Base-by-base conservation (phyloP, 2,113 vertebrate genomes). In the Anser brachyrhynchus region DNA sequence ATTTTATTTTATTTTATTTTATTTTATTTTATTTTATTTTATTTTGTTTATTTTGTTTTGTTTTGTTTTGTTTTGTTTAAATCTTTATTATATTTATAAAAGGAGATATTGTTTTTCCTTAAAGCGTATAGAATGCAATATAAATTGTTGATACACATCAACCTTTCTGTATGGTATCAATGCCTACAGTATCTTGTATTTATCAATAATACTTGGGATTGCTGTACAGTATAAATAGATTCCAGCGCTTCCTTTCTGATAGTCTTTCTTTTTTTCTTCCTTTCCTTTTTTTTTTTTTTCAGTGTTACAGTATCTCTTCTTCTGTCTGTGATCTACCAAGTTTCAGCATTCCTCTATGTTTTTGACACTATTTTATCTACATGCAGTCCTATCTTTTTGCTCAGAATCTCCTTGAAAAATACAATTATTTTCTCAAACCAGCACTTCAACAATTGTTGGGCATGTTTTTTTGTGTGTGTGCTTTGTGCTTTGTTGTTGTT, bases 381-480 rank as follows among this genome's bases (percentile, higher is more conserved):
- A 31, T 55, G 41, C n/a, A 88, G 28, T 58, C 51, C 43, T 87
- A 58, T 13, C 54, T 62, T 94, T 85, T 79, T 90, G 37, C 31
- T 94, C 23, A 87, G 49, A 8, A 67, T 46, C 41, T 80, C 44
- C 69, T 92, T 77, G 59, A 77, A 94, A 90, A 90, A 57, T 19
- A 51, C 35, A 93, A 59, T 93, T 93, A 86, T 88, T 94, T 94
- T 90, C 67, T 65, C 29, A 55, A 95, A 83, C 26, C 13, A 82
- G 13, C 31, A 54, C 9, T 95, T 89, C 67, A 94, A 20, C 23
- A 85, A 55, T 13, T n/a, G 8, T 8, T 79, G 19, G 43, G 35
- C 75, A 35, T 35, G 0, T 4, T 49, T 58, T 58, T 75, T 43
- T 57, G 9, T 59, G 7, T 9, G 22, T 52, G 23, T 52, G 49